Evolutionary conservation across 2,797 vertebrate species (phyloP), one percentile per base, ranked within the genome.

Genomic region (Alca torda): DNA sequence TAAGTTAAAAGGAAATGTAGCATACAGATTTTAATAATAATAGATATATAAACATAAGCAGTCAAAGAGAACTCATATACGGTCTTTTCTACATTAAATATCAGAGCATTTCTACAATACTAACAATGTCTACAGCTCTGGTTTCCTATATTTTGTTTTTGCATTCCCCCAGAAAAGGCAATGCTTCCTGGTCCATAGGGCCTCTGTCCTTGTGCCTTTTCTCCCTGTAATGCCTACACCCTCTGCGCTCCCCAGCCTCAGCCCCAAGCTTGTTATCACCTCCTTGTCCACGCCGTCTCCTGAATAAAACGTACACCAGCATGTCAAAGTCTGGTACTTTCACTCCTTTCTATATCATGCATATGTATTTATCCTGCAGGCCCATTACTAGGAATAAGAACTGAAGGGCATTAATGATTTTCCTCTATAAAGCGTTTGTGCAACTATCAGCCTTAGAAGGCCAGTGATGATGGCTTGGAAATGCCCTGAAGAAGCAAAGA

Each of bases 11-110:
- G 8, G 20, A 93, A 93, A 95, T n/a, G 41, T 46, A 94, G 82
- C 51, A 87, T 69, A 59, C 16, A 79, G 78, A 80, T 94, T 96
- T 96, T 60, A 75, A 93, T 48, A 95, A 69, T 31, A 95, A 87
- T 8, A 94, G 33, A 87, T 64, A 79, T 17, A 92, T 90, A 92
- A 94, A 79, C 33, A 79, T 54, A 94, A 90, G 24, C 68, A 95
- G 64, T 68, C 82, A 82, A 82, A 70, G 35, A 79, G 31, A 82
- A 93, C 2, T 4, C 61, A 90, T 48, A 94, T 11, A n/a, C 4
- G 83, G 72, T 80, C 35, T 53, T 93, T 80, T 60, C 64, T 84
- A 81, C 43, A 70, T 57, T 61, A 81, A 64, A 31, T 35, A 64
- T 24, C 35, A 74, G 73, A 51, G 14, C 21, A 81, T 59, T 89